These are phyloP conservation scores for Stenichneumon culpator DNA, from an alignment of 2,888 invertebrate species.

Conservation along the genomic window DNA sequence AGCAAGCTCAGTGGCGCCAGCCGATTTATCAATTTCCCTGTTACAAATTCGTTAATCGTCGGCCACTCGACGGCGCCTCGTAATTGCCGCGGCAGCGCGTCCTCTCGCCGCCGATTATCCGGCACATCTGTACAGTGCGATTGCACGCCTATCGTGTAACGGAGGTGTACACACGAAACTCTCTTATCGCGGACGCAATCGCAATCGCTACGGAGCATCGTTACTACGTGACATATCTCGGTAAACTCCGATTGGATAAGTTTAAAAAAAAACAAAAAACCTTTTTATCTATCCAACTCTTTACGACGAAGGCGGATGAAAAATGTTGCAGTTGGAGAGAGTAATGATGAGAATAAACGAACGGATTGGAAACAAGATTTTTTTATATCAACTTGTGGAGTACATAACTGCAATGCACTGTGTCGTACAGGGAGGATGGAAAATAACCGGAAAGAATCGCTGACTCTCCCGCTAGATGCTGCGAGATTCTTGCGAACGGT, in stretches of 20 bases:
- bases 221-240: constrained; percentile 63
- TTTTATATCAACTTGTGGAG: background rate
- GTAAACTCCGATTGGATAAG: constrained; percentile 37
- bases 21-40: constrained; percentile 58
- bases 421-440: constrained; percentile 21
- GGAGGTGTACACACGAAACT: constrained; percentile 25
- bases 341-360: constrained; percentile 3
- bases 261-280: constrained; percentile 22
- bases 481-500: constrained; percentile 21
- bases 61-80: constrained; percentile 54
- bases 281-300: constrained; percentile 20
- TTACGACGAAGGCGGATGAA: constrained; percentile 38
- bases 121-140: constrained; percentile 60
- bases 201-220: constrained; percentile 45
- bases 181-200: constrained; percentile 52
- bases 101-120: constrained; percentile 64
- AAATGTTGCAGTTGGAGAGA: constrained; percentile 28
- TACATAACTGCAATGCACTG: constrained; percentile 5
- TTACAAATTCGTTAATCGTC: constrained; percentile 40
- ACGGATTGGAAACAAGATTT: background rate
- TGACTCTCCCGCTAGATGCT: constrained; percentile 7
- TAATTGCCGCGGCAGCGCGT: constrained; percentile 43
- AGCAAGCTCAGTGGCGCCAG: constrained; percentile 49
- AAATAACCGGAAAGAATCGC: constrained; percentile 48
- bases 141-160: constrained; percentile 38